Percentiles rank a stretch among this genome's conserved stretches.
Evolutionary conservation across 2,113 vertebrate genomes (phyloP).

Genomic region (Pseudopipra pipra): DNA sequence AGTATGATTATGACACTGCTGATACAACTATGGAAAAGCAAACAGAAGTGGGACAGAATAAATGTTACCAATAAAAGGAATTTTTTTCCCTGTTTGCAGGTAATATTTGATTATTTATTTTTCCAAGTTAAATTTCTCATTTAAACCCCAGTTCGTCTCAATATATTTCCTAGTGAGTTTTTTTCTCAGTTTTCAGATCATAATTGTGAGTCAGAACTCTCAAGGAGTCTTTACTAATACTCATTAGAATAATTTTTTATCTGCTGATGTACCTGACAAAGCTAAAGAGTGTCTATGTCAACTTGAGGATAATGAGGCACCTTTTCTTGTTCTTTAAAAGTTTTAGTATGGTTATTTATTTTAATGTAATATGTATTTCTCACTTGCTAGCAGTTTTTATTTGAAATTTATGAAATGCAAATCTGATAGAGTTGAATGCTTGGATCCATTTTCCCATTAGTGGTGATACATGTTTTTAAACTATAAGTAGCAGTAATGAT

Average conservation of each 20-base stretch:
- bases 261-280: background rate
- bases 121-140: background rate
- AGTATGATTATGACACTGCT: background rate
- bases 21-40: background rate
- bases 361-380: background rate
- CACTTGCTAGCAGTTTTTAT: background rate
- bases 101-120: background rate
- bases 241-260: background rate
- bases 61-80: background rate
- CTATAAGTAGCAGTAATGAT: background rate
- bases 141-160: background rate
- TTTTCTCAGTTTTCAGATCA: background rate
- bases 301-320: background rate
- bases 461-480: background rate
- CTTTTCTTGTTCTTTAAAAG: background rate
- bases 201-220: background rate
- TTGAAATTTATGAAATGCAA: background rate
- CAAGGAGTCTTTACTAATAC: background rate
- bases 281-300: background rate
- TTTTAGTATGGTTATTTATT: background rate
- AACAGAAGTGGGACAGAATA: background rate
- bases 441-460: background rate
- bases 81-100: background rate
- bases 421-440: background rate
- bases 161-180: background rate